These are phyloP conservation scores for Napeogenes sylphis DNA, from an alignment of 2,888 invertebrate genomes.

Conservation along the genomic window DNA sequence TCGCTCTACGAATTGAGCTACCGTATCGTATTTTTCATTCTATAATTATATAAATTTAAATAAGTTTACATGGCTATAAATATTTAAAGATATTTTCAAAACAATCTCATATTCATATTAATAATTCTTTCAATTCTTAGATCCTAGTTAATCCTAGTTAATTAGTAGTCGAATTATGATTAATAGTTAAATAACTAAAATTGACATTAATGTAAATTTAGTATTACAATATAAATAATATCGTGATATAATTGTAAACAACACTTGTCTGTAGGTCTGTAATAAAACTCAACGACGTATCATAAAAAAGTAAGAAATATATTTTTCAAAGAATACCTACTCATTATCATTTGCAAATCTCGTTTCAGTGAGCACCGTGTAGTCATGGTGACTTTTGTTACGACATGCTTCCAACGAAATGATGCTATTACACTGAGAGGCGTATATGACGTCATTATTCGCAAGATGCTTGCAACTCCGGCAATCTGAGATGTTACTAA, in stretches of 20 bases:
- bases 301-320: constrained; percentile 37
- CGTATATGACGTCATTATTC: constrained; percentile 67
- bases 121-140: constrained; percentile 21
- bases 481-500: constrained; percentile 72
- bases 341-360: constrained; percentile 54
- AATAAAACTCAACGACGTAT: constrained; percentile 21
- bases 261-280: constrained; percentile 8
- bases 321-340: constrained; percentile 41
- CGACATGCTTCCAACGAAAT: constrained; percentile 57
- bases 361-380: constrained; percentile 51
- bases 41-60: too few species aligned
- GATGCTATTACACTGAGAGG: constrained; percentile 62
- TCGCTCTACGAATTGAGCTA: too few species aligned
- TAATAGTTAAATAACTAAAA: too few species aligned
- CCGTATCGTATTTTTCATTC: too few species aligned
- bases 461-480: constrained; percentile 55
- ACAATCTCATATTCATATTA: constrained; percentile 13
- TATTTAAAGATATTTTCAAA: too few species aligned
- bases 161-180: too few species aligned
- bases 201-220: too few species aligned
- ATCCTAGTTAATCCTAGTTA: too few species aligned
- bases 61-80: too few species aligned
- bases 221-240: constrained; percentile 3
- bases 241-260: constrained; percentile 13
- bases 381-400: constrained; percentile 65